Conservation (phyloP, 2,113 vertebrate genomes). For the Cariama cristata region DNA sequence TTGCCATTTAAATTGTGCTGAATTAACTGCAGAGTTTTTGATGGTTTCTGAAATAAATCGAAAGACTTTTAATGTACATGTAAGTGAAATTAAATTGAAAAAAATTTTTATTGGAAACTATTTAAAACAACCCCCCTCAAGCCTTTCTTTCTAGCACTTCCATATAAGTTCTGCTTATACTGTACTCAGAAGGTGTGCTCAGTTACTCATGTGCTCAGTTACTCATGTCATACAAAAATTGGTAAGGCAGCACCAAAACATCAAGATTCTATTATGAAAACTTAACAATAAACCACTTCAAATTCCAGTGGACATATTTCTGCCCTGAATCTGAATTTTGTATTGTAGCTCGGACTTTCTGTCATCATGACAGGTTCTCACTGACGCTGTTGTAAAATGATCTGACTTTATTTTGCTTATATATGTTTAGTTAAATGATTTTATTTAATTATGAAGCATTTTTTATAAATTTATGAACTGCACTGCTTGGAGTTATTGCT, state of each 20-base stretch:
- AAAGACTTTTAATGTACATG: neutral
- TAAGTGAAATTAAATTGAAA: neutral
- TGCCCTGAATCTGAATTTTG: neutral
- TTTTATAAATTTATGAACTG: neutral
- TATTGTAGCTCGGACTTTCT: neutral
- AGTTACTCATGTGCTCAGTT: neutral
- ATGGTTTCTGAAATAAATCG: neutral
- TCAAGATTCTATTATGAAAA: neutral
- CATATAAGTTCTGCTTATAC: neutral
- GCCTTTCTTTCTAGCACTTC: neutral
- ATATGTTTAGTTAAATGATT: neutral
- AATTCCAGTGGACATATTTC: neutral
- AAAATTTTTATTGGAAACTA: neutral
- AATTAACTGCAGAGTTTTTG: neutral
- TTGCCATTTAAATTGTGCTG: neutral
- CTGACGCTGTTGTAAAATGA: neutral
- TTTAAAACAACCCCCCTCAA: neutral
- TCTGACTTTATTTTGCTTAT: neutral
- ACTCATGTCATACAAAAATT: neutral
- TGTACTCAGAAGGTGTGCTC: neutral
- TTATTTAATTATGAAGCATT: neutral
- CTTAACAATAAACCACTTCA: neutral
- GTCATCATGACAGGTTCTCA: neutral
- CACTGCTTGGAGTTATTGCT: neutral
- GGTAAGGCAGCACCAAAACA: accelerated